Conservation (phyloP, 2,888 invertebrate species). For the Phorcus lineatus region DNA sequence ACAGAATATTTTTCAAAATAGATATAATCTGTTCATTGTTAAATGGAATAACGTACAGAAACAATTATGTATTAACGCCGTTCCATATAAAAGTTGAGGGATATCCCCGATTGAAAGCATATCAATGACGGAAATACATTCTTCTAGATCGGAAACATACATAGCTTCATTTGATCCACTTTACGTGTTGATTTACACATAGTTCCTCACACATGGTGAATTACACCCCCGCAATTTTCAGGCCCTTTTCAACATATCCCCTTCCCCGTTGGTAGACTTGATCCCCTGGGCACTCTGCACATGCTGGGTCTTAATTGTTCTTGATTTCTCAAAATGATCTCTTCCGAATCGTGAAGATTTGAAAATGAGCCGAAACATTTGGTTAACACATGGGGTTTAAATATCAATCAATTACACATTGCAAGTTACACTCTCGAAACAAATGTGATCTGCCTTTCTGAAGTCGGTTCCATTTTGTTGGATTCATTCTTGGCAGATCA, state of each 20-base stretch:
- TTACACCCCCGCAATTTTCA: neutral
- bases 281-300: neutral
- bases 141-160: no score
- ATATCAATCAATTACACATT: slow-evolving; percentile 5
- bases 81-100: no score
- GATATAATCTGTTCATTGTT: no score
- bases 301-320: slow-evolving; percentile 8
- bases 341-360: neutral
- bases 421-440: neutral
- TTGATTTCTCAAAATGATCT: slow-evolving; percentile 20
- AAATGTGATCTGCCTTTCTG: slow-evolving; percentile 10
- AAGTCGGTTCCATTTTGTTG: neutral
- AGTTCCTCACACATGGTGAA: neutral
- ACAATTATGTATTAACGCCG: no score
- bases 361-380: slow-evolving; percentile 22
- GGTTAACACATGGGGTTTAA: neutral
- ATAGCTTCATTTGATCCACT: no score
- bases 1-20: no score
- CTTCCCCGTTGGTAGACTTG: neutral
- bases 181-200: neutral
- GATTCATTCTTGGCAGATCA: no score
- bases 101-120: no score
- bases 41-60: no score
- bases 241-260: neutral
- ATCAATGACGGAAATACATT: no score